phyloP scores from a whole-genome alignment of 2,113 vertebrate genomes.

The Sylvicapra grimmia region DNA sequence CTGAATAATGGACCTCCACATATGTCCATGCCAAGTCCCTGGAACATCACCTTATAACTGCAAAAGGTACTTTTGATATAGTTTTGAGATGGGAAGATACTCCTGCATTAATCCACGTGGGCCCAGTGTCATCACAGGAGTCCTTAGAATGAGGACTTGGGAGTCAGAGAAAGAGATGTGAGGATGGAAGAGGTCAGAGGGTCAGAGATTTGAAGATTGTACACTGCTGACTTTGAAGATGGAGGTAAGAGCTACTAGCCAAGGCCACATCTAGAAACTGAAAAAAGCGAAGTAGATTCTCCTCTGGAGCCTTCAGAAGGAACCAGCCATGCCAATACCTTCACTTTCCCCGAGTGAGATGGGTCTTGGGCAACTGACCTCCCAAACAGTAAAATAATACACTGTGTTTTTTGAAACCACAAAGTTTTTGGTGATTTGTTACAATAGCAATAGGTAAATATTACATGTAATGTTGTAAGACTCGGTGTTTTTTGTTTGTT shows the following conservation, averaged over 20 bases:
- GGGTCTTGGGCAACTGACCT: not conserved
- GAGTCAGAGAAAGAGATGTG: not conserved
- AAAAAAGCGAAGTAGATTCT: not conserved
- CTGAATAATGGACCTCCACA: not conserved
- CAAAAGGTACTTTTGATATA: not conserved
- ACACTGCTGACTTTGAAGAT: not conserved
- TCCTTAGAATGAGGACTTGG: not conserved
- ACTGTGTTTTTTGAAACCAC: not conserved
- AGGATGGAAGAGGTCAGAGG: not conserved
- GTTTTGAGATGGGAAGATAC: not conserved
- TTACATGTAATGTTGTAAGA: not conserved
- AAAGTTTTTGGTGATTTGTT: not conserved
- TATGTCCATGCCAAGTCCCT: not conserved
- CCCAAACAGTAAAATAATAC: not conserved
- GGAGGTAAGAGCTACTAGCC: not conserved
- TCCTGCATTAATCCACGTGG: no score
- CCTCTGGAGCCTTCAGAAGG: not conserved
- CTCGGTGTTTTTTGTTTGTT: not conserved
- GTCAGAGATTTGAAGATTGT: not conserved
- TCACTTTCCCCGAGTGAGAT: not conserved
- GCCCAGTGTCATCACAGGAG: not conserved
- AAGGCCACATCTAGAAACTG: not conserved
- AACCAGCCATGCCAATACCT: not conserved
- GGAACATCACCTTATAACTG: not conserved
- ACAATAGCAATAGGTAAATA: not conserved